Base-by-base conservation (phyloP, 2,888 invertebrate species). In the Drepanosiphum platanoidis region DNA sequence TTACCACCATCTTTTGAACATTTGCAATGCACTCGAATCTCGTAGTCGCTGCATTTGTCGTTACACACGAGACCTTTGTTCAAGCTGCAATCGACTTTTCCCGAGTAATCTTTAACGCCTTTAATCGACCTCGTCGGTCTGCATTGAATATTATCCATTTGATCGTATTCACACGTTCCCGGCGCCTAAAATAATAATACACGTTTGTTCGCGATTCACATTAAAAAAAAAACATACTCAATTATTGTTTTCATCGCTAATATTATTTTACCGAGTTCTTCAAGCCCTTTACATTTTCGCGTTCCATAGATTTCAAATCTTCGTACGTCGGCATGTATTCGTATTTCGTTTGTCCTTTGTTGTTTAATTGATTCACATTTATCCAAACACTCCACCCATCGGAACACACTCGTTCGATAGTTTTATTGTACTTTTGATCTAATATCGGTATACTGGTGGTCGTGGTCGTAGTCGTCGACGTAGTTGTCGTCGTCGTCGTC, bases 121-220 rank as follows among this genome's bases (percentile, higher is more conserved):
- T 91, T 90, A 88, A 94, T 93, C 0, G 91, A 91, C 0, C 90
- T 91, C 0, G 93, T 92, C 0, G 94, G 94, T 58, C 96, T 92
- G 88, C 97, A 97, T 89, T 94, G 93, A 86, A 97, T 94, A 87
- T 93, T 92, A 5, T 90, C 91, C 92, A 96, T 95, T 88, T 92
- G 91, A 0, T 92, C 90, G 46, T 90, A 89, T 9, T 90, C 90
- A 88, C 95, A 95, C n/a, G 86, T 87, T 34, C 87, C 86, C 70
- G 71, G n/a, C n/a, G 2, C 18, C 79, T 72, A 58, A 5, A 52
- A 18, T 36, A 58, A 84, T 13, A 8, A 66, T 84, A 58, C 22
- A 1, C 30, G 39, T 64, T 32, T 27, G 3, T 34, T 30, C 5
- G 27, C 4, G 13, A 8, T 74, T 11, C 0, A 18, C 34, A 15